A percentile compares a stretch with the other conserved stretches of the same genome.
Evolutionary conservation across 2,113 vertebrate species (phyloP).

Genomic region (Zosterops hypoxanthus): DNA sequence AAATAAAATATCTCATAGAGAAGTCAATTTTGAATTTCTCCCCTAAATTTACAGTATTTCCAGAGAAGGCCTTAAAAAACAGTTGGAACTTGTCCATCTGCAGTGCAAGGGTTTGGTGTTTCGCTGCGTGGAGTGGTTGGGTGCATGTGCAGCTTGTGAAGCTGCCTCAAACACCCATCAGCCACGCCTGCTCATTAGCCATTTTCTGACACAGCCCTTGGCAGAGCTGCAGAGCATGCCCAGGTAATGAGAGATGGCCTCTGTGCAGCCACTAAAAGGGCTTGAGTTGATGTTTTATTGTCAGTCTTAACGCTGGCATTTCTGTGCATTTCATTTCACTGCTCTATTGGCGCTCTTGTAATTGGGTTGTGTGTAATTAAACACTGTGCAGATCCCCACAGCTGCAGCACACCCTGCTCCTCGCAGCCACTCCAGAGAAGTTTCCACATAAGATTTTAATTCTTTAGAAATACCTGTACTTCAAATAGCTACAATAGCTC

Average conservation of each 20-base stretch:
- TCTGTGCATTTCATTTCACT: not conserved
- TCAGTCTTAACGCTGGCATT: not conserved
- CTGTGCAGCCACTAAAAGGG: not conserved
- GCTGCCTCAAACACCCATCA: not conserved
- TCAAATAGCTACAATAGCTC: conserved; percentile 12
- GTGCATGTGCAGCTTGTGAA: not conserved
- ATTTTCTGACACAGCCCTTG: not conserved
- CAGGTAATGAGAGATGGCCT: not conserved
- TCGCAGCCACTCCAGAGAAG: not conserved
- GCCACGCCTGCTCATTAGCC: not conserved
- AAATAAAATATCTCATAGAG: not conserved
- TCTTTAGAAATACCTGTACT: not conserved
- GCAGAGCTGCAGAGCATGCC: not conserved
- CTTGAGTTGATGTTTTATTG: not conserved
- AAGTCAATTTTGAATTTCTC: not conserved
- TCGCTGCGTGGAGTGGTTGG: not conserved
- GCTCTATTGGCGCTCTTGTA: not conserved
- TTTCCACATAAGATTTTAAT: not conserved
- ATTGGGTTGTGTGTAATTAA: not conserved
- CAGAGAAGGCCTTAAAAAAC: not conserved
- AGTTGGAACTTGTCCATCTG: not conserved
- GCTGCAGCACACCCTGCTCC: not conserved
- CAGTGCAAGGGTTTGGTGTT: not conserved
- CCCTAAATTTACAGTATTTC: not conserved
- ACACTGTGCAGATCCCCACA: accelerated